Base-by-base conservation (phyloP, 2,113 vertebrate species). In the Ceuthmochares aereus region DNA sequence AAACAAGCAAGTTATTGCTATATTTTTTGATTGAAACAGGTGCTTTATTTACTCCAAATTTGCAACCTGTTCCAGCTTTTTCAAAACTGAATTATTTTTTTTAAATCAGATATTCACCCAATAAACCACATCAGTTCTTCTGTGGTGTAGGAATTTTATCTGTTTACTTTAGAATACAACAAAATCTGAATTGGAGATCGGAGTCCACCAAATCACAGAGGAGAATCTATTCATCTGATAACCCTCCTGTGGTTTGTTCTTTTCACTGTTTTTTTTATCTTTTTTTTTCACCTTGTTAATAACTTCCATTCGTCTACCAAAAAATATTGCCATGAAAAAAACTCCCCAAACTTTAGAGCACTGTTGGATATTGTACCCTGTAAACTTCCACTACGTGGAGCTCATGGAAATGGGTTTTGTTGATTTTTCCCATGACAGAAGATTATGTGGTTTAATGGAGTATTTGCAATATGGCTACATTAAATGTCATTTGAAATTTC, bases 371-470 rank as follows among this genome's bases (percentile, higher is more conserved):
- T 43, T 54, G 13, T 56, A 13, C 21, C 52, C 49, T 40, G 8
- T 67, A 45, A 73, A 80, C 16, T 69, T 58, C 29, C 21, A 49
- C 51, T 51, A 2, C 55, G 32, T n/a, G 55, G 47, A 78, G 47
- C 52, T 94, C 66, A 1, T 26, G 23, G 51, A 45, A 84, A 60
- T 12, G 30, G 17, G 7, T 81, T 77, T 59, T 52, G 67, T 76
- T 83, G 85, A 70, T 80, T 88, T 85, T 84, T 87, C 83, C 88
- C 79, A 20, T 20, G 77, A 12, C 63, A 94, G 55, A 63, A 91
- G 56, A 77, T 96, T 10, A 83, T 93, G 86, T 72, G 83, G 47
- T 79, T 84, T 90, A 94, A 93, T 58, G 56, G 72, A 79, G 55
- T 69, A 91, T 91, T 89, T 89, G 37, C 43, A 67, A 52, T 25